phyloP scores from a whole-genome alignment of 2,888 invertebrate species.

The Napeogenes sylphis region DNA sequence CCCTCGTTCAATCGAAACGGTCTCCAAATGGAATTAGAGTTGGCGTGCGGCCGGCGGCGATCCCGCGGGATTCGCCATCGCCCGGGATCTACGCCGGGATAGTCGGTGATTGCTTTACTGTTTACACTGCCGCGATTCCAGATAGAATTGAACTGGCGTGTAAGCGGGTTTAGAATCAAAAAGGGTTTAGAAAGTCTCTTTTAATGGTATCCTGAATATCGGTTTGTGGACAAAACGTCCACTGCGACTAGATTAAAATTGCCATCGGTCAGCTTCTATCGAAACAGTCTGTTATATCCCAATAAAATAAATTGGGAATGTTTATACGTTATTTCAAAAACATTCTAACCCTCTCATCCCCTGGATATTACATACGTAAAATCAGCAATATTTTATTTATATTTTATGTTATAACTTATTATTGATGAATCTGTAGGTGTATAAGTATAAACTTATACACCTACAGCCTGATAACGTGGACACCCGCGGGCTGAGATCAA shows the following conservation, averaged over 20 bases:
- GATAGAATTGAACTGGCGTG: conserved; percentile 27
- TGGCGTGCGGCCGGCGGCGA: conserved; percentile 31
- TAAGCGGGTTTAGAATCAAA: conserved; percentile 27
- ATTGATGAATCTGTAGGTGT: too few species aligned
- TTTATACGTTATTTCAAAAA: background rate
- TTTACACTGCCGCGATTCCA: conserved; percentile 46
- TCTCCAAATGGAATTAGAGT: conserved; percentile 35
- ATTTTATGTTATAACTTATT: too few species aligned
- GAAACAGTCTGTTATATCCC: conserved; percentile 13
- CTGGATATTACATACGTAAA: too few species aligned
- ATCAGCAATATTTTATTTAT: too few species aligned
- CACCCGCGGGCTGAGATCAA: conserved; percentile 46
- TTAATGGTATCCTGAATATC: conserved; percentile 22
- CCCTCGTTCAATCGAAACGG: conserved; percentile 32
- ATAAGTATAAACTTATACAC: background rate
- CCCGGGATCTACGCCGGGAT: conserved; percentile 27
- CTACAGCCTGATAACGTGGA: background rate
- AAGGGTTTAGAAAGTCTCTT: conserved; percentile 24
- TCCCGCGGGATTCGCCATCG: conserved; percentile 31
- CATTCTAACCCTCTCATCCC: too few species aligned
- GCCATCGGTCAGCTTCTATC: conserved; percentile 6
- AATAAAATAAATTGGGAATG: background rate
- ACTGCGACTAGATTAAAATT: conserved; percentile 23
- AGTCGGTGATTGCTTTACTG: conserved; percentile 56
- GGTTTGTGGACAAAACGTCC: conserved; percentile 21